phyloP scores from a whole-genome alignment of 1,140 invertebrate genomes.

The Physella acuta region DNA sequence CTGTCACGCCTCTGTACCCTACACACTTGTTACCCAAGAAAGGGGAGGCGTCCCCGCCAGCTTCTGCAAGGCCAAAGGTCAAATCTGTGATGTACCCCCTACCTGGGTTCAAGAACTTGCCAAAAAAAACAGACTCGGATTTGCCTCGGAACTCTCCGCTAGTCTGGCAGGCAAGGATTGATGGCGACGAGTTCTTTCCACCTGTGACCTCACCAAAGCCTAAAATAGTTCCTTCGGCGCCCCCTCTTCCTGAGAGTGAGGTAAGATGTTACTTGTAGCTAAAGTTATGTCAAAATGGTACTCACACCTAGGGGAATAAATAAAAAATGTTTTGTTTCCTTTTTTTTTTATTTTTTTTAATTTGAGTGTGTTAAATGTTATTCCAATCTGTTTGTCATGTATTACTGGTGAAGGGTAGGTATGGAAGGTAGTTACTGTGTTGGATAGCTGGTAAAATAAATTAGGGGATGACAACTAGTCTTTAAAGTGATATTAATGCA shows the following conservation, averaged over 20 bases:
- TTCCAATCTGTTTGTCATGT: no score
- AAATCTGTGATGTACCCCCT: constrained; percentile 11
- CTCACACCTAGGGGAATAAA: background rate
- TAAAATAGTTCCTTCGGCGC: constrained; percentile 12
- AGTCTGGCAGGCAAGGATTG: constrained; percentile 5
- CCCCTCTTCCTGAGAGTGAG: constrained; percentile 17
- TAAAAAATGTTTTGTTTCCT: background rate
- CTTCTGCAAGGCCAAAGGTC: background rate
- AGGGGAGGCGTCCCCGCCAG: background rate
- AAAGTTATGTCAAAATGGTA: background rate
- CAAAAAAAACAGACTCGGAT: background rate
- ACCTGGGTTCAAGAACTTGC: background rate
- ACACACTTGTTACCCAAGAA: background rate
- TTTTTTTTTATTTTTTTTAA: background rate
- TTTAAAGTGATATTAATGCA: no score
- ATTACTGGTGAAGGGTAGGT: no score
- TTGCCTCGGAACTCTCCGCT: constrained; percentile 10
- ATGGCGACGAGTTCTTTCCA: background rate
- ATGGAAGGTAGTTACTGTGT: no score
- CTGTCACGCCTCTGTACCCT: background rate
- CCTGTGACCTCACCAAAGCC: background rate
- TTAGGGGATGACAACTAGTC: no score
- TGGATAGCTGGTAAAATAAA: no score
- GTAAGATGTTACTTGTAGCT: background rate
- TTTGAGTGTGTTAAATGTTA: no score